Evolutionary conservation across 2,888 invertebrate genomes (phyloP).

Genomic region (Noctua fimbriata): DNA sequence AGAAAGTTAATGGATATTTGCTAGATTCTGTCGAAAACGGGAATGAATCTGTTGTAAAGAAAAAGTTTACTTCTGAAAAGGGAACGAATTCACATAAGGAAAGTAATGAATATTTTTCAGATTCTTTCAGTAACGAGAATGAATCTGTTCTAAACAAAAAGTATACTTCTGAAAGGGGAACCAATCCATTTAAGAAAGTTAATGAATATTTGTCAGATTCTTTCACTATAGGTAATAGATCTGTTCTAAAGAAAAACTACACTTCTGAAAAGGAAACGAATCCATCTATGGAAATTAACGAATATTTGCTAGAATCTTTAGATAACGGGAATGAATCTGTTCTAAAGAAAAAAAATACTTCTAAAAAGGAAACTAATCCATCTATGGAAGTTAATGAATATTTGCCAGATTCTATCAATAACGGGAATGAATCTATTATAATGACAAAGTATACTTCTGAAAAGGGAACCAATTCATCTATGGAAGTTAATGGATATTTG

Average conservation of each 20-base stretch:
- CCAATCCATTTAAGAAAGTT: not conserved
- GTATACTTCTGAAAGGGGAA: not conserved
- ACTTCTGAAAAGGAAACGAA: too few species aligned
- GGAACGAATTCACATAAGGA: not conserved
- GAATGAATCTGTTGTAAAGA: not conserved
- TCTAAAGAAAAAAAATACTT: not conserved
- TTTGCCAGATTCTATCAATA: not conserved
- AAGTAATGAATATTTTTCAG: not conserved
- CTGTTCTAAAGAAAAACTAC: not conserved
- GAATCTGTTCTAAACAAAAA: not conserved
- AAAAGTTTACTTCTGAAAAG: not conserved
- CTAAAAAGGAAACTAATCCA: not conserved
- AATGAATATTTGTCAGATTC: not conserved
- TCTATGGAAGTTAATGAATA: not conserved
- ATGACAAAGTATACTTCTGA: not conserved
- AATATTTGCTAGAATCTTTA: too few species aligned
- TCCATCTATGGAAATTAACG: not conserved
- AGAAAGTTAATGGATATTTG: not conserved
- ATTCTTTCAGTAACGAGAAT: not conserved
- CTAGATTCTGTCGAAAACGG: not conserved
- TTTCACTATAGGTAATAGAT: not conserved
- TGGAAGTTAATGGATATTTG: not conserved
- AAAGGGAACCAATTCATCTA: not conserved
- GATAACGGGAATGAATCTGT: too few species aligned
- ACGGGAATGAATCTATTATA: not conserved